Evolutionary conservation across 2,113 vertebrate genomes (phyloP), one percentile per base, ranked within the genome.

Genomic region (Xiphorhynchus elegans): DNA sequence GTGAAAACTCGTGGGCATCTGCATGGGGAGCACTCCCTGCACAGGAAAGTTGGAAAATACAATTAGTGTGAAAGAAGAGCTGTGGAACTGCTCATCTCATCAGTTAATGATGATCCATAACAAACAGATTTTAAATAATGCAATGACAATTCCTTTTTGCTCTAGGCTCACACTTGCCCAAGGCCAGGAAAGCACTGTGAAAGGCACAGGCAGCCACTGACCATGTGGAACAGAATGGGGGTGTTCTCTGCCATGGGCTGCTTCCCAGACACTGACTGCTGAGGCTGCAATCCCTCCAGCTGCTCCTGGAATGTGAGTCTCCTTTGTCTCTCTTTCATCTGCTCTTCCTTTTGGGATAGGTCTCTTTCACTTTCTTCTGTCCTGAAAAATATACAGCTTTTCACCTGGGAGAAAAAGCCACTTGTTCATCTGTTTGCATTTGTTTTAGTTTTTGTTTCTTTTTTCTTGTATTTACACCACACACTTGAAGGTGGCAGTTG

Each of bases 211-310:
- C 84, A 84, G 13, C 16, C 84, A 96, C 97, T 97, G 92, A 98
- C 98, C 96, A 26, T 59, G 85, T 97, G 96, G 92, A 98, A 98
- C 56, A 98, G 94, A 72, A 97, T 42, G 0, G 97, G 96, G 23
- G 97, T 98, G 74, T 23, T 94, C 95, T 98, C 97, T 85, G 98
- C 97, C 82, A 94, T 96, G 44, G 95, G 87, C 92, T 98, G 97
- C 78, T 84, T 95, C 73, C 97, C 96, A 37, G 90, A 64, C 58
- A 97, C 97, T 31, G 97, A 98, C 55, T 33, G 64, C 44, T 59
- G 94, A 33, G 98, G 97, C 81, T 89, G 90, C 68, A 95, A 44
- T 89, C 58, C 95, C 92, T 97, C 89, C 94, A 98, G 96, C 64
- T 97, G 93, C 67, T 97, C 94, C 56, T 95, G 90, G 74, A 97